These are phyloP conservation scores for Adelognathus sp. DNA, from an alignment of 2,888 invertebrate species.

Conservation along the genomic window DNA sequence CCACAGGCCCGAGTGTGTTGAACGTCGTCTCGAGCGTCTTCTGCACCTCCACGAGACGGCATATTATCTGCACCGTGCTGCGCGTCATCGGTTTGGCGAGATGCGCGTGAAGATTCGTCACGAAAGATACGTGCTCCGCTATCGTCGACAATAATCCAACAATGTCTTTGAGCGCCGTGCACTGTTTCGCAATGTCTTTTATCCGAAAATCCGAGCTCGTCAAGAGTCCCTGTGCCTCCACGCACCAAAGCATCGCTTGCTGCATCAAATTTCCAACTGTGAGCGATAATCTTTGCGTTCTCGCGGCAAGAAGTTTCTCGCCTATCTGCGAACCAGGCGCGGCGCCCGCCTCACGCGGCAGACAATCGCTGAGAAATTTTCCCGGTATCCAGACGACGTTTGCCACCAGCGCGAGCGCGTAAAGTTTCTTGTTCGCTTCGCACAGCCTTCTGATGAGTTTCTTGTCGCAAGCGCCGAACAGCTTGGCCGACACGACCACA, in stretches of 20 bases:
- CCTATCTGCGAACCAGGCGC: constrained; percentile 71
- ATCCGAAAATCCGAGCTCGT: constrained; percentile 76
- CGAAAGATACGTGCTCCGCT: constrained; percentile 83
- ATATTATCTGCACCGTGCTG: constrained; percentile 88
- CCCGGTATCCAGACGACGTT: constrained; percentile 94
- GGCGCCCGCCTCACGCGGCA: constrained; percentile 81
- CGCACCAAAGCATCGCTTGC: constrained; percentile 81
- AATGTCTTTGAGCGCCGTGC: constrained; percentile 83
- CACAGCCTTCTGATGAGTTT: constrained; percentile 88
- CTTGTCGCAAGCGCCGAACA: constrained; percentile 90
- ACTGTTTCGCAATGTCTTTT: constrained; percentile 77
- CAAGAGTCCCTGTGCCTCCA: constrained; percentile 82
- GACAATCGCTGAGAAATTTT: constrained; percentile 87
- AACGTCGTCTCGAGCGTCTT: constrained; percentile 90
- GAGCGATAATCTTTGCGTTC: constrained; percentile 69
- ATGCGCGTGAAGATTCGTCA: constrained; percentile 86
- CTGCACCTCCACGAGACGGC: constrained; percentile 91
- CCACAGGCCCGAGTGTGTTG: constrained; percentile 86
- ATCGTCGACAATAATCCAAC: constrained; percentile 80
- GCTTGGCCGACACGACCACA: constrained; percentile 86
- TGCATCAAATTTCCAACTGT: constrained; percentile 81
- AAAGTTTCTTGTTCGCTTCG: constrained; percentile 90
- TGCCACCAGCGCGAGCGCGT: constrained; percentile 90
- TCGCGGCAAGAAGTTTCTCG: constrained; percentile 70
- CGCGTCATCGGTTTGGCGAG: constrained; percentile 90